Base-by-base conservation (phyloP, 2,113 vertebrate species). In the Xiphias gladius region DNA sequence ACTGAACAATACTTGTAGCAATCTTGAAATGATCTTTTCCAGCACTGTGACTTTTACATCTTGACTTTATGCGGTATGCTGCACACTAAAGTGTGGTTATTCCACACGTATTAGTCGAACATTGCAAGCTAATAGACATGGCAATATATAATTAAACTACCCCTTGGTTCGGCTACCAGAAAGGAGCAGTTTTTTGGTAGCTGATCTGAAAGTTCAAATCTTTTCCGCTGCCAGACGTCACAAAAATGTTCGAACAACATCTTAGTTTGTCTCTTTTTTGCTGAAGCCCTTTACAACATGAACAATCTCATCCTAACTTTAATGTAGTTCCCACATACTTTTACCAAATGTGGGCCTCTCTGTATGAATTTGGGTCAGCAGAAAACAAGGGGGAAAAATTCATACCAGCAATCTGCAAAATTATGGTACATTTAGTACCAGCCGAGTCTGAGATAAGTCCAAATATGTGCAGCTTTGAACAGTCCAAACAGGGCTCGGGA, bases 181-280 rank as follows among this genome's bases (percentile, higher is more conserved):
- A 48, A 59, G 70, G 69, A 66, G 46, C 17, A 32, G 41, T 72
- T 50, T n/a, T 57, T 30, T 69, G 57, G 72, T 26, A 26, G 62
- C 67, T 58, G 63, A 73, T 20, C n/a, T 22, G 16, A 22, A 70
- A 61, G 17, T 68, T 32, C 11, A 17, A 30, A 4, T 22, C 67
- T 22, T 54, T 32, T 74, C 61, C 65, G 26, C 70, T 64, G 39
- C 64, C 37, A 48, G 50, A 22, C 67, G 39, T 71, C 63, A 37
- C 30, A 71, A 43, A 46, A 37, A 39, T 37, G 2, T 80, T 54
- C 17, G 13, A 61, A 43, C 9, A 26, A 6, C 71, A 28, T 22
- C 37, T 22, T 26, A 16, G n/a, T 12, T 24, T 52, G 50, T 35
- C 19, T 50, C 19, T 3, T 13, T 54, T 62, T 50, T 63, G 35